These are phyloP conservation scores for Cyclopterus lumpus DNA, from an alignment of 2,797 vertebrate genomes.

Conservation along the genomic window DNA sequence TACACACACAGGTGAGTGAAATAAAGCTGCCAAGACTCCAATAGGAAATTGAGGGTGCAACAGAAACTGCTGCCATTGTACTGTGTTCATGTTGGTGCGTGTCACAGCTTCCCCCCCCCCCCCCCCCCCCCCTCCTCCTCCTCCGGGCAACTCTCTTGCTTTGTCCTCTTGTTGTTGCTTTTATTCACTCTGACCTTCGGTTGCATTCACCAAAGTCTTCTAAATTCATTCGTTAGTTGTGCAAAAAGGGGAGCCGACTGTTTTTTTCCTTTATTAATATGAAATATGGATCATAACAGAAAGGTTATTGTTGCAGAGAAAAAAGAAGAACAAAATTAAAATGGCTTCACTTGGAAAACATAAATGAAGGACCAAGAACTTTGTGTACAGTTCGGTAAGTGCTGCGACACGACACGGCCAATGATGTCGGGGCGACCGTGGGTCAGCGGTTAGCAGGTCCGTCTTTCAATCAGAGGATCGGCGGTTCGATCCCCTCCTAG, in stretches of 20 bases:
- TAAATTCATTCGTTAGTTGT: neutral
- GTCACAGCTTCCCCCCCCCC: neutral
- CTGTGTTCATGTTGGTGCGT: conserved; percentile 13
- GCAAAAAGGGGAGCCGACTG: neutral
- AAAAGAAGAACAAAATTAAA: neutral
- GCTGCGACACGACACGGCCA: conserved; percentile 25
- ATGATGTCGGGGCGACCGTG: too few species aligned
- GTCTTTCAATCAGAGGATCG: too few species aligned
- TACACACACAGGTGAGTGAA: conserved; percentile 26
- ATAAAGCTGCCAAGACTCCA: conserved; percentile 41
- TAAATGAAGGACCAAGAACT: conserved; percentile 3
- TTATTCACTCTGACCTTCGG: conserved; percentile 1
- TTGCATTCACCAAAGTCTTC: conserved; percentile 12
- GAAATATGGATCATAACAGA: conserved; percentile 22
- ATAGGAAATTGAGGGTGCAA: conserved; percentile 47
- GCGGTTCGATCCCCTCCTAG: too few species aligned
- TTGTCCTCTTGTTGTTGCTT: conserved; percentile 10
- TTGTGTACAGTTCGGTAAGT: conserved; percentile 3
- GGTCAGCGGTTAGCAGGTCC: too few species aligned
- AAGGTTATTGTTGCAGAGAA: conserved; percentile 6
- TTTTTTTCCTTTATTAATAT: conserved; percentile 16
- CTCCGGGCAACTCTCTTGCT: conserved; percentile 4
- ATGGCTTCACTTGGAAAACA: conserved; percentile 16
- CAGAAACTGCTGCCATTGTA: conserved; percentile 40
- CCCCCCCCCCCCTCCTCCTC: neutral